phyloP scores from a whole-genome alignment of 2,888 invertebrate species.

The Drymonia ruficornis region DNA sequence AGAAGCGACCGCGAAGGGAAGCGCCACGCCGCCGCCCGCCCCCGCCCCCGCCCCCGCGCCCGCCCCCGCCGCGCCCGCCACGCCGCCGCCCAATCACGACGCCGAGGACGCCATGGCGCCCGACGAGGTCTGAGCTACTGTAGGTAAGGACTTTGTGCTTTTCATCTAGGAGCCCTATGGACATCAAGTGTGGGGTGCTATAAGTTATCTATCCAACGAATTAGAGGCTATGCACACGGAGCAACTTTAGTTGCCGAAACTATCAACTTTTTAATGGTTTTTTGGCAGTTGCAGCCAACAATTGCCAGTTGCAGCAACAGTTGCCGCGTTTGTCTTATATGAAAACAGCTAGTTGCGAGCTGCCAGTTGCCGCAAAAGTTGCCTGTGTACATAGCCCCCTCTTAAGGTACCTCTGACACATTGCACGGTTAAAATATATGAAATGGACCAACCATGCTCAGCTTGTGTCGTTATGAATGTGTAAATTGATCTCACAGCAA shows the following conservation, averaged over 20 bases:
- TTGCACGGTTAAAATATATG: not conserved
- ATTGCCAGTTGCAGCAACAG: too few relatives aligned
- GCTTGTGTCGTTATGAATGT: not conserved
- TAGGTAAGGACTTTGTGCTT: constrained; percentile 19
- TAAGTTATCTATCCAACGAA: not conserved
- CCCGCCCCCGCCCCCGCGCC: constrained; percentile 46
- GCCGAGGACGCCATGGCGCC: constrained; percentile 78
- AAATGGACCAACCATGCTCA: not conserved
- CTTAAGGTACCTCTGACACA: not conserved
- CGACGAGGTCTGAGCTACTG: constrained; percentile 81
- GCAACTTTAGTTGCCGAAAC: too few relatives aligned
- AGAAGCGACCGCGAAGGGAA: constrained; percentile 84
- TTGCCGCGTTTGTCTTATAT: too few relatives aligned
- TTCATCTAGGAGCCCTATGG: constrained; percentile 1
- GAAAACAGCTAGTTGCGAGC: too few relatives aligned
- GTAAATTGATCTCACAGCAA: not conserved
- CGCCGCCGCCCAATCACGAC: constrained; percentile 59
- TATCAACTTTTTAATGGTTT: too few relatives aligned
- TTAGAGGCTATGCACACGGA: too few relatives aligned
- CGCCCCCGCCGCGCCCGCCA: constrained; percentile 55
- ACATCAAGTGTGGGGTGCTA: not conserved
- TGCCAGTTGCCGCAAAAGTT: too few relatives aligned
- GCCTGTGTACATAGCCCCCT: too few relatives aligned
- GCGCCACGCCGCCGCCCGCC: constrained; percentile 56
- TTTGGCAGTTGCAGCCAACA: too few relatives aligned